Evolutionary conservation across 2,888 invertebrate species (phyloP).

Genomic region (Argyresthia goedartella): DNA sequence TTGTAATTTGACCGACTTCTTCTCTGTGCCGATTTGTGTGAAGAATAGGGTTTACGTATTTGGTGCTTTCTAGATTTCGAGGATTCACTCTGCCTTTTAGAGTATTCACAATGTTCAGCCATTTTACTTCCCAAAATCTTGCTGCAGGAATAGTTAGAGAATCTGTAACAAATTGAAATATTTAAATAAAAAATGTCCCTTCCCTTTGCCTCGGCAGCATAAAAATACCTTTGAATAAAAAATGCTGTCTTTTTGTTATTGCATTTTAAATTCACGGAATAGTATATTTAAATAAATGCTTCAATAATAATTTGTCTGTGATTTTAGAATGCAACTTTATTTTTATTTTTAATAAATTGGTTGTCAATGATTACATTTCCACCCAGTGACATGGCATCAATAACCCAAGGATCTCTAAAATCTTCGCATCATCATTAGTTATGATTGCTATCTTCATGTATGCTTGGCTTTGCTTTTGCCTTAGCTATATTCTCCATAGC

Average conservation of each 20-base stretch:
- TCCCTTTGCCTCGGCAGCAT: neutral
- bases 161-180: neutral
- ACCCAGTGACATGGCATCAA: conserved; percentile 34
- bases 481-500: neutral
- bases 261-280: neutral
- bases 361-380: conserved; percentile 65
- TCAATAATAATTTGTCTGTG: neutral
- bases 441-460: neutral
- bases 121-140: conserved; percentile 16
- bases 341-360: conserved; percentile 43
- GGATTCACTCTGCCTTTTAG: conserved; percentile 22
- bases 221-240: neutral
- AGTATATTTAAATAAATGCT: neutral
- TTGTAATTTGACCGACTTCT: conserved; percentile 20
- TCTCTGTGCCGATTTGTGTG: conserved; percentile 20
- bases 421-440: neutral
- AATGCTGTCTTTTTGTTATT: neutral
- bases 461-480: neutral
- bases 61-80: conserved; percentile 26
- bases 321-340: neutral
- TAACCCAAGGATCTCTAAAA: neutral
- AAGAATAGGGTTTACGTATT: conserved; percentile 20
- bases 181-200: neutral
- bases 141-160: neutral
- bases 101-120: conserved; percentile 31